These are phyloP conservation scores for Lasioglossum marginatum DNA, from an alignment of 2,888 invertebrate species.

Conservation along the genomic window DNA sequence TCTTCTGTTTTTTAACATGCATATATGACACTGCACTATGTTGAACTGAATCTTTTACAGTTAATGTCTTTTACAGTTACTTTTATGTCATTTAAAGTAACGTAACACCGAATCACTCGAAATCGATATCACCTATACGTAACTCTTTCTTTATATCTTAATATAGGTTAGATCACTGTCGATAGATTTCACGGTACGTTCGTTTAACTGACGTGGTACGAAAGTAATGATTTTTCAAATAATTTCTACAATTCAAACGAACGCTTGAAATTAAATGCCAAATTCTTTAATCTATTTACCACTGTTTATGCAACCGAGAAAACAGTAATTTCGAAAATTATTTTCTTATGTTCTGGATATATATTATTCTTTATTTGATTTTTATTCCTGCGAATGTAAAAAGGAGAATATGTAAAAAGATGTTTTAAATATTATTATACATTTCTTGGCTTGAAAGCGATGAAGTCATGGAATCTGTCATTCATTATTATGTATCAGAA, in stretches of 20 bases:
- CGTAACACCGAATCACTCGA: not conserved
- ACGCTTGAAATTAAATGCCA: not conserved
- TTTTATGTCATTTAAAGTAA: not conserved
- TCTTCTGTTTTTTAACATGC: not conserved
- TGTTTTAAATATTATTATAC: conserved; percentile 6
- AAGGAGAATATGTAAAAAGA: not conserved
- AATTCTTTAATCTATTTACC: not conserved
- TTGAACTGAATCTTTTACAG: not conserved
- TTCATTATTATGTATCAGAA: conserved; percentile 24
- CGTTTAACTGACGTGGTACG: not conserved
- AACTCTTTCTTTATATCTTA: not conserved
- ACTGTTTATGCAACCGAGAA: not conserved
- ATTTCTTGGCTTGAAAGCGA: not conserved
- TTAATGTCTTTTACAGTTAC: too few relatives aligned
- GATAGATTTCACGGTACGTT: not conserved
- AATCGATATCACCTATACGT: conserved; percentile 38
- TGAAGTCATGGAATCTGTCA: conserved; percentile 29
- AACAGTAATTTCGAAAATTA: not conserved
- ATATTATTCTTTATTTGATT: not conserved
- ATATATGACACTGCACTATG: not conserved
- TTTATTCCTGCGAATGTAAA: not conserved
- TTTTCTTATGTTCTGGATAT: not conserved
- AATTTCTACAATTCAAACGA: not conserved
- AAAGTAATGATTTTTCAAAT: not conserved
- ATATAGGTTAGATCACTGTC: not conserved